Evolutionary conservation across 2,113 vertebrate species (phyloP).

Genomic region (Steatornis caripensis): DNA sequence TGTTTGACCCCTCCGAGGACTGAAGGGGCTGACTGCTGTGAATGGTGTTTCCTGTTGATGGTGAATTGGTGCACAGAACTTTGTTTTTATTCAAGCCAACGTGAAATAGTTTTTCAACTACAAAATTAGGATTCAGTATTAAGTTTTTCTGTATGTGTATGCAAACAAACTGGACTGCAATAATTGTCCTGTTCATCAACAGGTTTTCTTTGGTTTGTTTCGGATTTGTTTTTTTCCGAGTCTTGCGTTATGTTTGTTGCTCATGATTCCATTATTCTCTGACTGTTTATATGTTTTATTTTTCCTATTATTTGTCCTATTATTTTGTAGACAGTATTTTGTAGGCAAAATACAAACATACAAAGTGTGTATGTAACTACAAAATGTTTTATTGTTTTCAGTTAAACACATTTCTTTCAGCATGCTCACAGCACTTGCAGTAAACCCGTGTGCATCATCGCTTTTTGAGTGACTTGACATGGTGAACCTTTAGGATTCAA

Average conservation of each 20-base stretch:
- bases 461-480: background rate
- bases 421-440: background rate
- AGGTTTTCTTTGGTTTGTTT: background rate
- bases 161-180: background rate
- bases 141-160: background rate
- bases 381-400: background rate
- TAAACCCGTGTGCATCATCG: background rate
- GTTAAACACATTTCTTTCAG: background rate
- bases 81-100: background rate
- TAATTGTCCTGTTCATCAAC: background rate
- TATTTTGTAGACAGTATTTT: too few species aligned
- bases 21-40: background rate
- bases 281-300: background rate
- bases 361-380: too few species aligned
- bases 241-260: background rate
- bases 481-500: background rate
- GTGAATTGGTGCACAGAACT: background rate
- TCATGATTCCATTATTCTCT: background rate
- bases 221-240: background rate
- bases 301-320: background rate
- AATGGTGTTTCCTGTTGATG: background rate
- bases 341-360: too few species aligned
- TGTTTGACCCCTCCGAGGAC: background rate
- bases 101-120: background rate
- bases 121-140: background rate